phyloP scores from a whole-genome alignment of 1,140 invertebrate species.

The Drosophila tristis region DNA sequence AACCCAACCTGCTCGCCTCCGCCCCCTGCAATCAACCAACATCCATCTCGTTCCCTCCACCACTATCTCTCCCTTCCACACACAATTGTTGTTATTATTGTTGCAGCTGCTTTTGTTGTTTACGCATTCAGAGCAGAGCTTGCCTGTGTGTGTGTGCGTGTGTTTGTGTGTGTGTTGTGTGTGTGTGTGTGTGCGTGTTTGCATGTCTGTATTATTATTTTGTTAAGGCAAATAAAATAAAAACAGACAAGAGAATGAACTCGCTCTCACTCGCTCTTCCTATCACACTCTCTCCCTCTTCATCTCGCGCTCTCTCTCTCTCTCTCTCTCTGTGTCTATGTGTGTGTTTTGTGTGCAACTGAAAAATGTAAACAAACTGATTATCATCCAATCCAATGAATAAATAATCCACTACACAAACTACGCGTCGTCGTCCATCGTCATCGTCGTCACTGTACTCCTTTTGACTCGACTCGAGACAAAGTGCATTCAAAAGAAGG shows the following conservation, averaged over 20 bases:
- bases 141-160: conserved; percentile 18
- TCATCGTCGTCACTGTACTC: conserved; percentile 41
- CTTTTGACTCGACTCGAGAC: conserved; percentile 36
- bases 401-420: conserved; percentile 73
- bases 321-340: background rate
- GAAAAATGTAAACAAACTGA: conserved; percentile 84
- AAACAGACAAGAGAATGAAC: conserved; percentile 64
- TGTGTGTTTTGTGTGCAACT: conserved; percentile 58
- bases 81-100: conserved; percentile 47
- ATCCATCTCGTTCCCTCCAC: conserved; percentile 7
- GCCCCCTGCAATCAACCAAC: too few relatives aligned
- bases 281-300: conserved; percentile 29
- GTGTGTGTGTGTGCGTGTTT: conserved; percentile 53
- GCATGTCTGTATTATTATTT: conserved; percentile 78
- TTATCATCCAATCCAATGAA: conserved; percentile 83
- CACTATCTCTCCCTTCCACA: background rate
- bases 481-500: conserved; percentile 14
- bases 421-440: conserved; percentile 29
- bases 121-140: conserved; percentile 62
- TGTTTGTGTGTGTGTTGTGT: conserved; percentile 38
- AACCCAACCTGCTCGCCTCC: background rate
- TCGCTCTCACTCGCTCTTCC: conserved; percentile 37
- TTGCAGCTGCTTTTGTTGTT: conserved; percentile 79
- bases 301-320: conserved; percentile 16
- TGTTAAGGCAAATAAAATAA: conserved; percentile 78